Evolutionary conservation across 2,113 vertebrate genomes (phyloP).

Genomic region (Leptodactylus fuscus): DNA sequence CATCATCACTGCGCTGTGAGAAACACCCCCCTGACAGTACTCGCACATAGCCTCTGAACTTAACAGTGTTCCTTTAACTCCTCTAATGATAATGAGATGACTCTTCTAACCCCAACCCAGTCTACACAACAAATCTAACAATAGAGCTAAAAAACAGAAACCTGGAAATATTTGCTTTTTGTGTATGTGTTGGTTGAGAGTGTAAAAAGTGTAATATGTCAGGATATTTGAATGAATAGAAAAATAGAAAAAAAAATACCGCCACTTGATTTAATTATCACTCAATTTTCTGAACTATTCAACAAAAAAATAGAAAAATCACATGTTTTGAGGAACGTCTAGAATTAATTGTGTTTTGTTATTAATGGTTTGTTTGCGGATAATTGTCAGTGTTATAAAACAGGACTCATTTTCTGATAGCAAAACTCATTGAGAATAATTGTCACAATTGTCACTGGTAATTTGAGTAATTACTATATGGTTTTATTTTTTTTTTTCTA

Average conservation of each 20-base stretch:
- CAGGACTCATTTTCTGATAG: background rate
- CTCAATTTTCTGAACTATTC: background rate
- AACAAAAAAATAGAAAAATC: background rate
- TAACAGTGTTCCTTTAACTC: no score
- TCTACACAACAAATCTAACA: background rate
- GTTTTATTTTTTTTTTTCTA: background rate
- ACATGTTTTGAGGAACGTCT: background rate
- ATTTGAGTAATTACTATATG: no score
- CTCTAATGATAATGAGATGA: no score
- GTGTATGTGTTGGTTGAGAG: background rate
- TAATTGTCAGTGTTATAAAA: background rate
- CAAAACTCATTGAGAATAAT: background rate
- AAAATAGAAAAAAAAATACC: background rate
- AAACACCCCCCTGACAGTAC: no score
- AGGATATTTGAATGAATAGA: background rate
- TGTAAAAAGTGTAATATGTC: background rate
- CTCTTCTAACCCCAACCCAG: no score
- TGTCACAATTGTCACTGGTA: background rate
- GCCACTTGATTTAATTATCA: background rate
- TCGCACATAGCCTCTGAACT: no score
- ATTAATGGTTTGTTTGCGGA: background rate
- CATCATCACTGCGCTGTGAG: no score
- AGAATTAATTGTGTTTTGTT: background rate
- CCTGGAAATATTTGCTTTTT: background rate
- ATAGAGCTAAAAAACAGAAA: background rate